Evolutionary conservation across 2,888 invertebrate species (phyloP), one percentile per base, ranked within the genome.

Genomic region (Epicampocera succincta): DNA sequence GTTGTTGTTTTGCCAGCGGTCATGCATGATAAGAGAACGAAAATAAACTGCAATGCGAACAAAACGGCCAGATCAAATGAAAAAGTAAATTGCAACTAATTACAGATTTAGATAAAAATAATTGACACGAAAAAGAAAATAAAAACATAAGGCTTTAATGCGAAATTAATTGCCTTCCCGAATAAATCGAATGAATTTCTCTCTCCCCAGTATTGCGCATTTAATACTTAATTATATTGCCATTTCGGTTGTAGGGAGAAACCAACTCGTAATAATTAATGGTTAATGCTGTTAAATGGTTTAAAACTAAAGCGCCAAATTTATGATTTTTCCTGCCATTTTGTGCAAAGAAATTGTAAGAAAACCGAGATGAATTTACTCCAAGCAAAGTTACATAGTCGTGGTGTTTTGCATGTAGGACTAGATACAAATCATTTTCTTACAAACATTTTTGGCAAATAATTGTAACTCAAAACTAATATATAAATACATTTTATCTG

Each of bases 251-350:
- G 52, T 13, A 52, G 42, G 46, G 29, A n/a, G 12, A 46, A 66
- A 60, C 38, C 12, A 71, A 21, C 65, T 50, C 63, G 60, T 72
- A 63, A 68, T 56, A 54, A 54, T 44, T 40, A 66, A 61, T 65
- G 48, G 46, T 29, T 56, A 42, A 52, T 50, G 52, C 61, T 80
- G 80, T 58, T 80, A 74, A 74, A 80, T 80, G 80, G 58, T 74
- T 80, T 58, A 74, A 74, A 58, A 80, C 65, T 69, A 74, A 80
- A 74, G 33, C 56, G 56, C 17, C 74, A 74, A 80, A 68, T 65
- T 65, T 1, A 5, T 17, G 13, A 3, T 48, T 9, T 40, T 33
- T 33, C 9, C 8, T 33, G 3, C 33, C 33, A 1, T n/a, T n/a
- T n/a, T n/a, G n/a, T n/a, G n/a, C 5, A 5, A 12, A 4, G 11